Evolutionary conservation across 2,797 vertebrate species (phyloP).

Genomic region (Anabacerthia variegaticeps): DNA sequence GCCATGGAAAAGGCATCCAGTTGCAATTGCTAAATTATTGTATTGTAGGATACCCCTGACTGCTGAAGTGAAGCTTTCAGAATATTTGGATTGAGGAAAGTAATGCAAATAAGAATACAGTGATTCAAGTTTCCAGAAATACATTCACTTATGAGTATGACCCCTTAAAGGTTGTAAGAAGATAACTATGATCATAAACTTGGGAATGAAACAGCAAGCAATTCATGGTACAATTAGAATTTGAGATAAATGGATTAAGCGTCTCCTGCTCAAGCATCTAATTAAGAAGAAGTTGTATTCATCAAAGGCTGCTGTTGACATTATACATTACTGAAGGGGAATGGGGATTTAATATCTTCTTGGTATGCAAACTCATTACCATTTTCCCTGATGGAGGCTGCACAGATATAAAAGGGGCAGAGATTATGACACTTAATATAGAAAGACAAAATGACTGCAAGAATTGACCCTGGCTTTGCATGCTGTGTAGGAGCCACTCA

Average conservation of each 20-base stretch:
- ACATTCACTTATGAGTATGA: background rate
- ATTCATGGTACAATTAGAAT: background rate
- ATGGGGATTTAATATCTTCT: background rate
- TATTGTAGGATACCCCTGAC: background rate
- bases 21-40: background rate
- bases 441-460: background rate
- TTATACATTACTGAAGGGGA: conserved; percentile 21
- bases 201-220: background rate
- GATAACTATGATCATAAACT: background rate
- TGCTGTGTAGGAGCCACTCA: background rate
- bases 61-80: background rate
- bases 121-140: background rate
- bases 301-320: conserved; percentile 43
- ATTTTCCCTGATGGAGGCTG: background rate
- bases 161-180: background rate
- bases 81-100: background rate
- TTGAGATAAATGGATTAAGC: conserved; percentile 47
- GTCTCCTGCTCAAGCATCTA: background rate
- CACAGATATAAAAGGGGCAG: background rate
- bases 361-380: background rate
- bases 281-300: conserved; percentile 15
- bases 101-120: background rate
- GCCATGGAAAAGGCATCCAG: background rate
- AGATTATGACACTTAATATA: background rate
- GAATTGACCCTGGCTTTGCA: background rate